Percentiles rank a stretch among this genome's conserved stretches.
These are phyloP conservation scores for Steinernema hermaphroditum DNA, from an alignment of 2,888 invertebrate species.

Conservation along the genomic window DNA sequence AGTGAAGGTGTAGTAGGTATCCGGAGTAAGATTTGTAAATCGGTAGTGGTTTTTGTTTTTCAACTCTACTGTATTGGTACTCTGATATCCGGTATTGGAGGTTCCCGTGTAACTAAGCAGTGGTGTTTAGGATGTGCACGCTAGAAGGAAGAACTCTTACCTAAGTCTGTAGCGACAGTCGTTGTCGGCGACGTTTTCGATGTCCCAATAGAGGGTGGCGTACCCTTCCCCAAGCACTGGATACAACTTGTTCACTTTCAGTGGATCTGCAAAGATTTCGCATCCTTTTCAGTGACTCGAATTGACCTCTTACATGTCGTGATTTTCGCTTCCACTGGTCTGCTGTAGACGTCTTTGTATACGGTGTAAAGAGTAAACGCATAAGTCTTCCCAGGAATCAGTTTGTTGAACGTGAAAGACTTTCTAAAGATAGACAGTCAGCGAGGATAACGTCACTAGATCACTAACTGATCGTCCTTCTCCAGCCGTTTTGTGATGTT, in stretches of 20 bases:
- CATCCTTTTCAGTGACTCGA: too few species aligned
- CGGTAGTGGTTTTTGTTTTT: constrained; percentile 54
- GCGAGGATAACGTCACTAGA: neutral
- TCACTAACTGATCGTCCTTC: constrained; percentile 57
- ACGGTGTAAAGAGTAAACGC: constrained; percentile 60
- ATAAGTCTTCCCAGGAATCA: constrained; percentile 65
- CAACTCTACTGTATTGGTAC: constrained; percentile 49
- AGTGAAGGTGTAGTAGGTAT: constrained; percentile 65
- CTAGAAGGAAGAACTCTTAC: constrained; percentile 38
- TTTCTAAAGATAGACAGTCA: constrained; percentile 44
- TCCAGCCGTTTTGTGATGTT: constrained; percentile 61
- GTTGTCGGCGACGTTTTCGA: constrained; percentile 64
- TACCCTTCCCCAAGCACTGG: constrained; percentile 63
- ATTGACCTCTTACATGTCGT: constrained; percentile 64
- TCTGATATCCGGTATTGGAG: constrained; percentile 44
- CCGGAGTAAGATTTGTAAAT: constrained; percentile 55
- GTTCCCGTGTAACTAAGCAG: constrained; percentile 49
- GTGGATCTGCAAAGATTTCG: constrained; percentile 53
- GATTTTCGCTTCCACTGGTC: constrained; percentile 58
- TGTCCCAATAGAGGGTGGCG: constrained; percentile 61
- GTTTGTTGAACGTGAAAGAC: constrained; percentile 64
- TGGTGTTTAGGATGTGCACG: neutral
- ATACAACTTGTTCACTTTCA: constrained; percentile 61
- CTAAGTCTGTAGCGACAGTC: constrained; percentile 59
- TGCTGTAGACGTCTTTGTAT: constrained; percentile 57